Base-by-base conservation (phyloP, 2,888 invertebrate species). In the Patella pellucida region DNA sequence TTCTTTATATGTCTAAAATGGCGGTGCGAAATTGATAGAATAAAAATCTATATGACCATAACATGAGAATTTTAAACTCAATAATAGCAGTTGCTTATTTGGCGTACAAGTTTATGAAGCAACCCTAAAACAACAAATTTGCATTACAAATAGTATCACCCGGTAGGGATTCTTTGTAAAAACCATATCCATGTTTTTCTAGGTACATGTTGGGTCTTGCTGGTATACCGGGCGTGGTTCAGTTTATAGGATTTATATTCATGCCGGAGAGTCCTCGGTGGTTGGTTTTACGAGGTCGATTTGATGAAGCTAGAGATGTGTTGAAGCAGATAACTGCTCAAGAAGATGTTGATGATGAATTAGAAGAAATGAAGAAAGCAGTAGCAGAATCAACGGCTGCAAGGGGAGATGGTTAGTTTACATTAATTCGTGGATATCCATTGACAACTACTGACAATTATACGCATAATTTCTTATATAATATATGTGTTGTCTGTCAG, bases 171-270 rank as follows among this genome's bases (percentile, higher is more conserved):
- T 69, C 14, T 27, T 31, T 3, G n/a, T 69, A 15, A 12, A 41
- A 15, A 50, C 27, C n/a, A 12, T 50, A 14, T 69, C 0, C 12
- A 50, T 9, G 2, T 52, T 15, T 41, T 52, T 84, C 62, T 79
- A 91, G 92, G 85, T 91, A 92, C 79, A 93, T 93, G 93, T 86
- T 93, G 71, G 93, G 92, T 1, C 82, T 93, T 19, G 92, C 92
- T 2, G 92, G 90, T 2, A 84, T 93, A 2, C 93, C 93, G 0
- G 90, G 92, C 0, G 73, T 91, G 5, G 86, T 93, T 41, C 93
- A 93, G 85, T 92, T 93, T 72, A 78, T 92, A 31, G 93, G 93
- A 0, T 93, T 93, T 83, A 78, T 92, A 51, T 92, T 91, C 81
- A 89, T 93, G 86, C 93, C 93, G 0, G 93, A 93, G 82, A 92